Evolutionary conservation across 2,888 invertebrate species (phyloP).

Genomic region (Tetropium fuscum): DNA sequence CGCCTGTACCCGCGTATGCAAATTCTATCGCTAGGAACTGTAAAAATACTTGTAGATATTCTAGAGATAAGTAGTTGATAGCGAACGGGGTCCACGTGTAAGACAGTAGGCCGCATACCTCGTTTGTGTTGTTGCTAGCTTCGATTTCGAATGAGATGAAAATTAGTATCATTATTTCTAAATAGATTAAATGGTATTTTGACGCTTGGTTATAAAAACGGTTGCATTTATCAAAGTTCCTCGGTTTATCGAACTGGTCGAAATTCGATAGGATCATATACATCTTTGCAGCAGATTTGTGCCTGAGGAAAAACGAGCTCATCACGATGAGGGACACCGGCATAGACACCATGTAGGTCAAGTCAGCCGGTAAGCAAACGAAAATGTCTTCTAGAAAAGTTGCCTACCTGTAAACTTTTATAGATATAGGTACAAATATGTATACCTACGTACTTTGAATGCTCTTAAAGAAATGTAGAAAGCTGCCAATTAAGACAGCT

Average conservation of each 20-base stretch:
- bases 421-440: not conserved
- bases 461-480: not conserved
- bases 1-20: conserved; percentile 32
- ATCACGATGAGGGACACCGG: conserved; percentile 17
- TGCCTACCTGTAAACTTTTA: not conserved
- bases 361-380: conserved; percentile 8
- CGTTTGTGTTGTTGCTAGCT: conserved; percentile 22
- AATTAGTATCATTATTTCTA: conserved; percentile 12
- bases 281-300: conserved; percentile 22
- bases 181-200: conserved; percentile 29
- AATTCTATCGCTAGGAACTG: conserved; percentile 30
- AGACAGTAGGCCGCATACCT: conserved; percentile 32
- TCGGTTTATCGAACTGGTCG: conserved; percentile 30
- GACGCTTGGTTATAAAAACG: conserved; percentile 24
- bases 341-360: conserved; percentile 29
- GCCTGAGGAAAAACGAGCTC: conserved; percentile 13
- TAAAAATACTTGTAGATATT: conserved; percentile 23
- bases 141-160: conserved; percentile 28
- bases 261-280: conserved; percentile 31
- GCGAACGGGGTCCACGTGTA: conserved; percentile 36
- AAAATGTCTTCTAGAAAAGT: not conserved
- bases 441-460: not conserved
- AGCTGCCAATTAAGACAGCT: not conserved
- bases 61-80: conserved; percentile 26
- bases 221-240: conserved; percentile 28